These are phyloP conservation scores for Lycorma delicatula DNA, from an alignment of 1,140 invertebrate species.

Conservation along the genomic window DNA sequence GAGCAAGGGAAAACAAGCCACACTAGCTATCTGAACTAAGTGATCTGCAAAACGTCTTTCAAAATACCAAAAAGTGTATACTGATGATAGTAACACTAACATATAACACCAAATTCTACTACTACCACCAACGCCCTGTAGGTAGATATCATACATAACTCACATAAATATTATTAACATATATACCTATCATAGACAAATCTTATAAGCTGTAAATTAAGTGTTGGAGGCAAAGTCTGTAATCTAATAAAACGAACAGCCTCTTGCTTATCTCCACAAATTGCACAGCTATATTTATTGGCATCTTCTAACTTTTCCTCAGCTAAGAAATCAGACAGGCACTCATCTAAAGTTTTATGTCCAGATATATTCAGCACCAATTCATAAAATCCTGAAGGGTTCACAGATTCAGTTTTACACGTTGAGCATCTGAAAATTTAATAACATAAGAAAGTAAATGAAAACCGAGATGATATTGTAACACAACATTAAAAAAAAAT, in stretches of 20 bases:
- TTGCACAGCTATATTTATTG: slow-evolving; percentile 55
- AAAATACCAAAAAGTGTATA: no score
- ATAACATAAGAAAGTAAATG: no score
- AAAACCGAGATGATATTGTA: no score
- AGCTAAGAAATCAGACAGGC: slow-evolving; percentile 53
- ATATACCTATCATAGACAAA: slow-evolving; percentile 61
- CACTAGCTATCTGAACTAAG: no score
- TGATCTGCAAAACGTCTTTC: no score
- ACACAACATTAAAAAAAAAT: no score
- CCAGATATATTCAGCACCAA: slow-evolving; percentile 50
- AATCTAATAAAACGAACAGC: slow-evolving; percentile 52
- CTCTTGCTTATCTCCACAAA: slow-evolving; percentile 53
- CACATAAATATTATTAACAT: no score
- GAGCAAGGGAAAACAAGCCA: no score
- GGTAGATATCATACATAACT: no score
- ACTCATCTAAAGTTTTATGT: slow-evolving; percentile 48
- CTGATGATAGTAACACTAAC: no score
- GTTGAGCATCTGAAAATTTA: slow-evolving; percentile 44
- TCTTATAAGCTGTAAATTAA: slow-evolving; percentile 58
- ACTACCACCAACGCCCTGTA: no score
- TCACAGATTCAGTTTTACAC: slow-evolving; percentile 49
- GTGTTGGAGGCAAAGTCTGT: slow-evolving; percentile 52
- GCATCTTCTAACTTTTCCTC: slow-evolving; percentile 56
- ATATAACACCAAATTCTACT: no score
- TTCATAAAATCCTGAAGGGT: slow-evolving; percentile 55